Percentiles rank a stretch among this genome's conserved stretches.
Evolutionary conservation across 2,888 invertebrate species (phyloP).

Genomic region (Agapetus fuscipes): DNA sequence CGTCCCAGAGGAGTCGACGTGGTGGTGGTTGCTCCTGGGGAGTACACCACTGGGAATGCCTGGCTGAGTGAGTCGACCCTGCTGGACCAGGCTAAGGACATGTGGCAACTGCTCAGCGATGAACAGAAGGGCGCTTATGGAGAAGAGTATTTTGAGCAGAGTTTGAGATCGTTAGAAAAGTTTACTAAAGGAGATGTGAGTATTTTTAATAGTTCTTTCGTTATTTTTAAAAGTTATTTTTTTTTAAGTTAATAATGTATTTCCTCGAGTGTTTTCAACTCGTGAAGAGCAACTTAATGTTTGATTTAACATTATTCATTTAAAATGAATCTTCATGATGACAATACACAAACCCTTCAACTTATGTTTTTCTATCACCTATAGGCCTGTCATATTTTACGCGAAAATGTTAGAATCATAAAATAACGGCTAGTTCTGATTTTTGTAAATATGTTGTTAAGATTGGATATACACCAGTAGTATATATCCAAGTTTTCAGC

Average conservation of each 20-base stretch:
- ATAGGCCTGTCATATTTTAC: too few species aligned
- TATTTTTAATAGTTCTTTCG: slow-evolving; percentile 21
- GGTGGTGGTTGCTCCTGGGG: slow-evolving; percentile 75
- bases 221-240: slow-evolving; percentile 1
- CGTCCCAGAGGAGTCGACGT: slow-evolving; percentile 73
- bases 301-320: too few species aligned
- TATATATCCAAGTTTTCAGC: too few species aligned
- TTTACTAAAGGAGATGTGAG: slow-evolving; percentile 62
- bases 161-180: slow-evolving; percentile 68
- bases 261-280: too few species aligned
- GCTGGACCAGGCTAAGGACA: slow-evolving; percentile 63
- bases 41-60: slow-evolving; percentile 70
- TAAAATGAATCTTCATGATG: too few species aligned
- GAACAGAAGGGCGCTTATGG: slow-evolving; percentile 69
- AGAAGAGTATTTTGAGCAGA: slow-evolving; percentile 73
- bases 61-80: slow-evolving; percentile 63
- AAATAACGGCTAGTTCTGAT: too few species aligned
- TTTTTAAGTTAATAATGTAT: not conserved
- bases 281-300: too few species aligned
- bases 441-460: too few species aligned
- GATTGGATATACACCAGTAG: too few species aligned
- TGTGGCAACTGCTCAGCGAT: slow-evolving; percentile 76
- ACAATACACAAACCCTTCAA: too few species aligned
- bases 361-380: too few species aligned
- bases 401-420: too few species aligned